Percentiles rank a stretch among this genome's conserved stretches.
These are phyloP conservation scores for Argyra leucocephala DNA, from an alignment of 2,888 invertebrate genomes.

Conservation along the genomic window DNA sequence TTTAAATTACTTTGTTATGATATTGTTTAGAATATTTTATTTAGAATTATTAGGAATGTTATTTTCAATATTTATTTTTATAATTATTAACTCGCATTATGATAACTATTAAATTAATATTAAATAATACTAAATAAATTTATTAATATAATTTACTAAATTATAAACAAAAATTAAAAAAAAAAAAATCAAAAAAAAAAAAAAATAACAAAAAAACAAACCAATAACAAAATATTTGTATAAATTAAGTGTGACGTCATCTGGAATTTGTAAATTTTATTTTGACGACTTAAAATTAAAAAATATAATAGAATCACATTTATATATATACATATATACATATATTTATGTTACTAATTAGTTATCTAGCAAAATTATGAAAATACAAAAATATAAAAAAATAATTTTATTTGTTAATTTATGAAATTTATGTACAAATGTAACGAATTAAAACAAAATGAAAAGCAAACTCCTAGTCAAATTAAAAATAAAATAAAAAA, in stretches of 20 bases:
- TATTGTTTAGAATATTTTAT: not conserved
- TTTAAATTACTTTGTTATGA: constrained; percentile 6
- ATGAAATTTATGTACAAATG: not conserved
- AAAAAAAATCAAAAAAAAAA: not conserved
- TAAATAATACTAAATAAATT: not conserved
- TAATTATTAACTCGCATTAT: not conserved
- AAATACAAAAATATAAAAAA: not conserved
- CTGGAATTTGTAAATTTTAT: not conserved
- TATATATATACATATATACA: not conserved
- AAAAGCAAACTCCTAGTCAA: constrained; percentile 1
- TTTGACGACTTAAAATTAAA: not conserved
- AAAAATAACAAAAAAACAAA: not conserved
- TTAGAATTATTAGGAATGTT: not conserved
- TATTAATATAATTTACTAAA: not conserved
- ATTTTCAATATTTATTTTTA: constrained; percentile 6
- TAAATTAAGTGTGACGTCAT: not conserved
- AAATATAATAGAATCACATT: not conserved
- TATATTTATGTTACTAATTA: too few relatives aligned
- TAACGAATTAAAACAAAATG: not conserved
- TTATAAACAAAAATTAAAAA: not conserved
- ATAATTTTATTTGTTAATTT: constrained; percentile 3
- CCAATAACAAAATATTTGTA: not conserved
- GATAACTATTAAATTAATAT: not conserved
- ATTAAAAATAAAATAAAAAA: not conserved
- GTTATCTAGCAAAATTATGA: too few relatives aligned